A percentile compares a stretch with the other conserved stretches of the same genome.
phyloP scores from a whole-genome alignment of 2,113 vertebrate species.

The Thamnophis sirtalis region DNA sequence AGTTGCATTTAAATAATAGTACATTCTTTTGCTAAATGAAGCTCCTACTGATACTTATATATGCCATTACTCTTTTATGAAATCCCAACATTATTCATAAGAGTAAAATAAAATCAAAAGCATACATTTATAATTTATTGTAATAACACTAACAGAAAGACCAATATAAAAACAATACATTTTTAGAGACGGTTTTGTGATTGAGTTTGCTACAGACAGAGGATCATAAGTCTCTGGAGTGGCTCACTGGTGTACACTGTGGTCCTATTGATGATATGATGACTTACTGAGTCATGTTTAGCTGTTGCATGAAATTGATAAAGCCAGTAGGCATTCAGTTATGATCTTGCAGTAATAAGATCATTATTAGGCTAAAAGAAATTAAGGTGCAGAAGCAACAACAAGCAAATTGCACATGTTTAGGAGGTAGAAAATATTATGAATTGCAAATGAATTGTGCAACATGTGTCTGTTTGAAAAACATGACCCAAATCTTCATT shows the following conservation, averaged over 20 bases:
- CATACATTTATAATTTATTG: neutral
- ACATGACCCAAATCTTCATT: neutral
- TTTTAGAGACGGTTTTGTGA: neutral
- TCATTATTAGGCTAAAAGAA: neutral
- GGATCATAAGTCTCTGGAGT: neutral
- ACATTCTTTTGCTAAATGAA: conserved; percentile 1
- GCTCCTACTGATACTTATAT: neutral
- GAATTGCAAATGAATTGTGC: neutral
- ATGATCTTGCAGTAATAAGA: neutral
- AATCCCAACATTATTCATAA: neutral
- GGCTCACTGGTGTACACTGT: neutral
- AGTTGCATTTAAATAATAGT: neutral
- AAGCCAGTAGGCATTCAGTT: neutral
- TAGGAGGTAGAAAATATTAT: neutral
- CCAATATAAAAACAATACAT: neutral
- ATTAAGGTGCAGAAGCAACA: neutral
- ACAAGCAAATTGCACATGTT: neutral
- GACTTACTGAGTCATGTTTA: conserved; percentile 11
- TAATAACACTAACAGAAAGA: neutral
- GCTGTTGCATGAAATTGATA: neutral
- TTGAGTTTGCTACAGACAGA: neutral
- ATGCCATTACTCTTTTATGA: neutral
- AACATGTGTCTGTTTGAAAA: neutral
- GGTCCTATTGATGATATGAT: neutral
- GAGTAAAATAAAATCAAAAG: neutral